Evolutionary conservation across 1,140 invertebrate species (phyloP).

Genomic region (Drosophila auraria): DNA sequence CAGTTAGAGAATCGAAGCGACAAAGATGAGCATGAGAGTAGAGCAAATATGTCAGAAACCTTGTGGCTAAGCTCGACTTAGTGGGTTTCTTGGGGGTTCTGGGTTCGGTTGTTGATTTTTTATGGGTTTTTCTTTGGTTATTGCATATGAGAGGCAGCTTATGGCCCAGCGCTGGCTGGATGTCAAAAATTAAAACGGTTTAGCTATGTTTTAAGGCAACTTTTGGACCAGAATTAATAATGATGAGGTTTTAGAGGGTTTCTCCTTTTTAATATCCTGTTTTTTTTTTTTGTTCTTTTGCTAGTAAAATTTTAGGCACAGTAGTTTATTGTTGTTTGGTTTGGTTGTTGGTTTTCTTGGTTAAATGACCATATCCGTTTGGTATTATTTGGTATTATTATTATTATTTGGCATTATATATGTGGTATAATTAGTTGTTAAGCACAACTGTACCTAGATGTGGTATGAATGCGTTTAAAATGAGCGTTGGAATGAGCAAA

Average conservation of each 20-base stretch:
- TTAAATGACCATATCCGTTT: conserved; percentile 85
- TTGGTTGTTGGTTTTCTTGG: conserved; percentile 69
- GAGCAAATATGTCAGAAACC: conserved; percentile 44
- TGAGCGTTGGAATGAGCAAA: conserved; percentile 49
- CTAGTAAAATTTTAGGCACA: conserved; percentile 70
- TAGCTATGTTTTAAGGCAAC: conserved; percentile 61
- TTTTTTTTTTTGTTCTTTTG: conserved; percentile 28
- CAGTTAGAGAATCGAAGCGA: conserved; percentile 69
- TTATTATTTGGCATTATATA: conserved; percentile 68
- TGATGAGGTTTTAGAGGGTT: conserved; percentile 54
- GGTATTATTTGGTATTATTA: conserved; percentile 76
- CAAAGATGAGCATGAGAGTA: conserved; percentile 59
- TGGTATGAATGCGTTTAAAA: conserved; percentile 54
- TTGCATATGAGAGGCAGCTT: conserved; percentile 62
- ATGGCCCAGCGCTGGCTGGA: conserved; percentile 45
- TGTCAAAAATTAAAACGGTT: conserved; percentile 50
- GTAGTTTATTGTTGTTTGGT: conserved; percentile 56
- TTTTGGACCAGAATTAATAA: conserved; percentile 71
- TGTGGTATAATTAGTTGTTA: conserved; percentile 73
- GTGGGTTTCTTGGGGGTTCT: conserved; percentile 29
- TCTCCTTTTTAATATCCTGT: conserved; percentile 42
- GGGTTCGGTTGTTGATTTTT: conserved; percentile 43
- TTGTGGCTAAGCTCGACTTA: conserved; percentile 17
- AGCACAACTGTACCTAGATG: conserved; percentile 79
- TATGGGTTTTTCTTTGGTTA: conserved; percentile 60